These are phyloP conservation scores for Anodontia alba DNA, from an alignment of 2,888 invertebrate species.

Conservation along the genomic window DNA sequence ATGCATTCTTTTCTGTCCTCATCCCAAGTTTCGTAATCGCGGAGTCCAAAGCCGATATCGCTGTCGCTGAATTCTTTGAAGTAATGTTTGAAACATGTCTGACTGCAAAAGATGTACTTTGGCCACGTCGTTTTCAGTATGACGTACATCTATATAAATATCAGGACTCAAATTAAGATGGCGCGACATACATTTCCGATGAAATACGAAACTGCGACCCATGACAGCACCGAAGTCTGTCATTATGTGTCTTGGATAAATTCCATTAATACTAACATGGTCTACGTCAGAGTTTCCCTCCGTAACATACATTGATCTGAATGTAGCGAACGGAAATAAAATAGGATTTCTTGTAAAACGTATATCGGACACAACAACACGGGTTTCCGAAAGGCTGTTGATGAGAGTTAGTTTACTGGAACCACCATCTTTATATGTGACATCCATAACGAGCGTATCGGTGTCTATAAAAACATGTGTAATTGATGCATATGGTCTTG, in stretches of 20 bases:
- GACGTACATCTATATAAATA: conserved; percentile 67
- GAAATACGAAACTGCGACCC: conserved; percentile 71
- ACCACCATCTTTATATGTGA: conserved; percentile 68
- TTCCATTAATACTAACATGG: conserved; percentile 66
- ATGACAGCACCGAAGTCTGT: conserved; percentile 59
- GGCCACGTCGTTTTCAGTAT: conserved; percentile 36
- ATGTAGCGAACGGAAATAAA: conserved; percentile 68
- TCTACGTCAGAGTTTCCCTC: conserved; percentile 73
- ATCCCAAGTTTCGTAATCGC: conserved; percentile 35
- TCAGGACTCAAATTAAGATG: conserved; percentile 76
- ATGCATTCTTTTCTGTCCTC: no score
- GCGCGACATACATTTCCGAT: conserved; percentile 73
- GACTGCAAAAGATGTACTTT: conserved; percentile 19
- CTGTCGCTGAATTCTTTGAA: conserved; percentile 56
- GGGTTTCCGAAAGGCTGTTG: conserved; percentile 61
- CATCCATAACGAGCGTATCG: conserved; percentile 51
- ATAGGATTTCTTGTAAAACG: conserved; percentile 50
- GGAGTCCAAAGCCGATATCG: conserved; percentile 59
- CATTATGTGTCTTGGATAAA: conserved; percentile 63
- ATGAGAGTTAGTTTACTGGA: conserved; percentile 56
- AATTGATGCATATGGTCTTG: conserved; percentile 69
- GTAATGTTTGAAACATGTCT: conserved; percentile 38
- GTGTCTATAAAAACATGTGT: conserved; percentile 60
- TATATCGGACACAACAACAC: conserved; percentile 59
- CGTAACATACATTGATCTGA: conserved; percentile 73